A percentile compares a stretch with the other conserved stretches of the same genome.
phyloP scores from a whole-genome alignment of 2,797 vertebrate species.

The Centropyge bicolor region DNA sequence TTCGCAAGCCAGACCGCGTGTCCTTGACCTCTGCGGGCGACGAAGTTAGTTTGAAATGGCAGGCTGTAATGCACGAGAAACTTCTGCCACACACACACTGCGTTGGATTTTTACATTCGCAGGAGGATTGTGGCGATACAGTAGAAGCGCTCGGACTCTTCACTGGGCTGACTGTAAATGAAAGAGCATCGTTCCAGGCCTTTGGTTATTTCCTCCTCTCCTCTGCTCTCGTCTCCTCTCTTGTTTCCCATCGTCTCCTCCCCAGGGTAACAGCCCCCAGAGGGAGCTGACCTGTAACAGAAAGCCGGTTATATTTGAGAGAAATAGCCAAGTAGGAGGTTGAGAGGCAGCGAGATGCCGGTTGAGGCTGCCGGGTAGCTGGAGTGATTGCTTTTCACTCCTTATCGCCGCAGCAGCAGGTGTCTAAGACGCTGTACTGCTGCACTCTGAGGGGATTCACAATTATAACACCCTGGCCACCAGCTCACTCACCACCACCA shows the following conservation, averaged over 20 bases:
- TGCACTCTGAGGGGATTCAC: constrained; percentile 65
- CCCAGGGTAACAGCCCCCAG: constrained; percentile 22
- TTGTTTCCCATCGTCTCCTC: background rate
- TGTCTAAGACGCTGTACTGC: constrained; percentile 59
- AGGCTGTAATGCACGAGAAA: constrained; percentile 20
- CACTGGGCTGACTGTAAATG: background rate
- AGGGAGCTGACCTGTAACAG: constrained; percentile 55
- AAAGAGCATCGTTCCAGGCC: constrained; percentile 24
- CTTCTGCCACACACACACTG: constrained; percentile 9
- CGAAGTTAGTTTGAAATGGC: constrained; percentile 64
- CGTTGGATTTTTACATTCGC: constrained; percentile 41
- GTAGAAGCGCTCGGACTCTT: background rate
- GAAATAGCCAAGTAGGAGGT: constrained; percentile 47
- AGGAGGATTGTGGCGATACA: background rate
- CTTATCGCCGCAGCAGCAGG: constrained; percentile 79
- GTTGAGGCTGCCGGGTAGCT: constrained; percentile 45
- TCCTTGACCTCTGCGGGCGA: constrained; percentile 76
- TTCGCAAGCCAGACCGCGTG: constrained; percentile 48
- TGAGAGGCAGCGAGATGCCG: constrained; percentile 56
- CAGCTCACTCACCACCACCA: constrained; percentile 22
- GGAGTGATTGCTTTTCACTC: constrained; percentile 73
- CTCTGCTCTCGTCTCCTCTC: background rate
- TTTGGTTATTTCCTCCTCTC: background rate
- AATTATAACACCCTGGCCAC: constrained; percentile 61
- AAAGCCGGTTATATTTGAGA: constrained; percentile 49